These are phyloP conservation scores for Cotesia glomerata DNA, from an alignment of 1,140 invertebrate genomes.

Conservation along the genomic window DNA sequence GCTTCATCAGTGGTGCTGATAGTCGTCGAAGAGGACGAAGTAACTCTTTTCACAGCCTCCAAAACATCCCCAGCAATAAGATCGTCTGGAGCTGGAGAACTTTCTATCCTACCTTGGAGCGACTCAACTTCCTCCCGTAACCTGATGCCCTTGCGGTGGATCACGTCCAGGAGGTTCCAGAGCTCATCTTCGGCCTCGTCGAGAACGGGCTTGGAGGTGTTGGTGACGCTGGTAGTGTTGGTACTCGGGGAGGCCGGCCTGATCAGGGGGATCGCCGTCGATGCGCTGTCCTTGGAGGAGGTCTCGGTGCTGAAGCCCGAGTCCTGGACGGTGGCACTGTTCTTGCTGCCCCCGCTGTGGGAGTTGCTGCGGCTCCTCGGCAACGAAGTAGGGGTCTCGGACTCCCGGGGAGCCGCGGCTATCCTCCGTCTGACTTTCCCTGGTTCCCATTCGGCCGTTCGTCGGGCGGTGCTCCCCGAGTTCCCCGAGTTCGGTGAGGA, in stretches of 20 bases:
- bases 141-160: slow-evolving; percentile 78
- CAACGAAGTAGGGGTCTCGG: slow-evolving; percentile 61
- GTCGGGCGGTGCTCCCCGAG: slow-evolving; percentile 51
- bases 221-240: no score
- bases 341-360: slow-evolving; percentile 68
- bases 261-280: slow-evolving; percentile 52
- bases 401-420: slow-evolving; percentile 55
- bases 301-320: slow-evolving; percentile 86
- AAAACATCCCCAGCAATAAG: slow-evolving; percentile 57
- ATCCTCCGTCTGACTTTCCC: slow-evolving; percentile 78
- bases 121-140: slow-evolving; percentile 77
- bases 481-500: slow-evolving; percentile 41
- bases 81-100: slow-evolving; percentile 50
- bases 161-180: slow-evolving; percentile 83
- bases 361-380: slow-evolving; percentile 72
- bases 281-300: slow-evolving; percentile 76
- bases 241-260: slow-evolving; percentile 58
- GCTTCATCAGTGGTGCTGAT: no score
- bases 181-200: slow-evolving; percentile 79
- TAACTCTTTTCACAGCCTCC: slow-evolving; percentile 54
- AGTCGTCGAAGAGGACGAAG: slow-evolving; percentile 6
- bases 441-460: slow-evolving; percentile 74
- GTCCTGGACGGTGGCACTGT: slow-evolving; percentile 75
- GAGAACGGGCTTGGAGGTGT: slow-evolving; percentile 38
- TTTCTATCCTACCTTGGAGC: slow-evolving; percentile 61